Percentiles rank a stretch among this genome's conserved stretches.
These are phyloP conservation scores for Albula glossodonta DNA, from an alignment of 2,113 vertebrate species.

Conservation along the genomic window DNA sequence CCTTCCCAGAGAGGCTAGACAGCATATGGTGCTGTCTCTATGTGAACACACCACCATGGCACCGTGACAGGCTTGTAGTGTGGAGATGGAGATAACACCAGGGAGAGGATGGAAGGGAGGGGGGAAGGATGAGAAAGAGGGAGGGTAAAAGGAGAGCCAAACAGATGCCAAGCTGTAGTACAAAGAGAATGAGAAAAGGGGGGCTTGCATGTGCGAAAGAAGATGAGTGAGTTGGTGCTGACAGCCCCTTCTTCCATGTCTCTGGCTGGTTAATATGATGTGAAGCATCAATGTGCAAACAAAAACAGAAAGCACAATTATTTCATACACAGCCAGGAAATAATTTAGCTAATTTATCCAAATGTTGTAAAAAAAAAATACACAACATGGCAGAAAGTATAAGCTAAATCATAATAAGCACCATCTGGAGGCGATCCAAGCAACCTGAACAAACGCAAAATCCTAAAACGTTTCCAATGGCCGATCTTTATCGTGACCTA, in stretches of 20 bases:
- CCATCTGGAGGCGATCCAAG: background rate
- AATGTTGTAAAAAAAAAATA: slow-evolving; percentile 22
- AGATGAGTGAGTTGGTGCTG: slow-evolving; percentile 27
- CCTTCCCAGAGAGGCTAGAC: slow-evolving; percentile 66
- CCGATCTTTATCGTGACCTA: slow-evolving; percentile 11
- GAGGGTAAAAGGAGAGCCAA: slow-evolving; percentile 22
- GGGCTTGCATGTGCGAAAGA: slow-evolving; percentile 13
- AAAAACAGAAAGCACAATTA: slow-evolving; percentile 32
- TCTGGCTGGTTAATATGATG: slow-evolving; percentile 22
- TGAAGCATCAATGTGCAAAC: slow-evolving; percentile 28
- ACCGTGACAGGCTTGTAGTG: slow-evolving; percentile 55
- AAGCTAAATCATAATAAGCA: slow-evolving; percentile 12
- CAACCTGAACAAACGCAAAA: slow-evolving; percentile 32
- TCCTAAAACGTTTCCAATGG: slow-evolving; percentile 24
- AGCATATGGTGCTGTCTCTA: slow-evolving; percentile 74
- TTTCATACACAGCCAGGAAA: slow-evolving; percentile 4
- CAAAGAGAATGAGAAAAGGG: slow-evolving; percentile 20
- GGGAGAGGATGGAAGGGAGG: slow-evolving; percentile 10
- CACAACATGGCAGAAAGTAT: slow-evolving; percentile 11
- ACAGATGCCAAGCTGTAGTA: slow-evolving; percentile 25
- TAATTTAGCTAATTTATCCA: background rate
- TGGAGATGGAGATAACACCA: slow-evolving; percentile 12
- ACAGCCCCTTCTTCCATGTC: slow-evolving; percentile 4
- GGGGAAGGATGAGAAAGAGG: background rate
- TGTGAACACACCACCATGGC: slow-evolving; percentile 66